Evolutionary conservation across 2,888 invertebrate genomes (phyloP), one percentile per base, ranked within the genome.

Genomic region (Phyllotreta cruciferae): DNA sequence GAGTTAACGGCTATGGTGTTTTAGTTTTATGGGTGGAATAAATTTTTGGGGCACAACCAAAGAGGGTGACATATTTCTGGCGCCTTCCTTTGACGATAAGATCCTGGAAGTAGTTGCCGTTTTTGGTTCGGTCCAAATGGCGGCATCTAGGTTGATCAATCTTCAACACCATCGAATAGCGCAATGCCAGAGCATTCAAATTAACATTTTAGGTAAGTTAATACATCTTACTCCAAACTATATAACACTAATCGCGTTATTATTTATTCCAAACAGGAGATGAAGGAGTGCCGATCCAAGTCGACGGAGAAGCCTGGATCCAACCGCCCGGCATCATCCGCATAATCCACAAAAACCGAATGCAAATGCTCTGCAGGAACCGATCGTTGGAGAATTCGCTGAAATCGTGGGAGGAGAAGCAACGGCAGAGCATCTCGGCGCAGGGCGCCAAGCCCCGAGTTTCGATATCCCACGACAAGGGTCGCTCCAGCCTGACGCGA

Each of bases 31-130:
- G 92, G 98, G 98, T 4, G 98, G 98, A 49, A 96, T 96, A 36
- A 98, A 98, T 82, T 98, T 98, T 81, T 98, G 98, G 98, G 98
- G 98, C 55, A 94, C 94, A 4, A 90, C 90, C 1, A 92, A 95
- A 77, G 94, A 92, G 73, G 95, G 94, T 72, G 96, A 96, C 75
- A 86, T 93, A 55, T 98, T 98, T 77, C 83, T 95, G 10, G 91
- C 95, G 0, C 97, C 97, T 2, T 93, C 94, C 9, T 96, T 98
- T 77, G 98, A 98, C 81, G 98, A 98, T 82, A 90, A 94, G 62
- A 91, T 98, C 65, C 83, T 98, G 52, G 98, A 98, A 85, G 98
- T 98, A 7, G 96, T 98, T 9, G 98, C 98, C 6, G 96, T 98
- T 0, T 98, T 97, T 81, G 97, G 98, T 0, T 95, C 96, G 0